Evolutionary conservation across 2,797 vertebrate species (phyloP).

Genomic region (Coregonus sp.): DNA sequence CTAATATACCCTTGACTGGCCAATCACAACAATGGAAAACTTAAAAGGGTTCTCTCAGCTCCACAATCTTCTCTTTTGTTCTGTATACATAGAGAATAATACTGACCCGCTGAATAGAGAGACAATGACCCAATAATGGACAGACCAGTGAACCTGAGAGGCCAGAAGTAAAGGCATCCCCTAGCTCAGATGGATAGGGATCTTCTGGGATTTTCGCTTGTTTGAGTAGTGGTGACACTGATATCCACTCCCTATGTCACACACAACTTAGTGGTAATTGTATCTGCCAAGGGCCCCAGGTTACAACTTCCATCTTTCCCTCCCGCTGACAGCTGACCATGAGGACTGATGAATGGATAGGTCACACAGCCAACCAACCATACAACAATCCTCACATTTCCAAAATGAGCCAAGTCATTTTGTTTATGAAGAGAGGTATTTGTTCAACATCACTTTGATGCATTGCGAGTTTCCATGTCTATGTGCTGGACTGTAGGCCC

Average conservation of each 20-base stretch:
- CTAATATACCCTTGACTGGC: neutral
- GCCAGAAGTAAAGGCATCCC: conserved; percentile 60
- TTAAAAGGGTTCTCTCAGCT: conserved; percentile 16
- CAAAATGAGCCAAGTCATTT: neutral
- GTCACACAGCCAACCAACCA: conserved; percentile 46
- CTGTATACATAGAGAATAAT: conserved; percentile 53
- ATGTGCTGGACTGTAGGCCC: neutral
- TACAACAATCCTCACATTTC: conserved; percentile 44
- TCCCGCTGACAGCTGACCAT: conserved; percentile 71
- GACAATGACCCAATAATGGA: conserved; percentile 61
- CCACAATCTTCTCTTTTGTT: neutral
- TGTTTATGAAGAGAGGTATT: conserved; percentile 26
- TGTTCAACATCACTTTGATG: neutral
- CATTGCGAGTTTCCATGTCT: neutral
- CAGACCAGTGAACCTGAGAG: conserved; percentile 63
- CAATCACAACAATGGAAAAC: conserved; percentile 13
- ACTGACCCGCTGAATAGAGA: conserved; percentile 39
- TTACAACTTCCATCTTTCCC: conserved; percentile 65
- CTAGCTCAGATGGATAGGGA: conserved; percentile 50
- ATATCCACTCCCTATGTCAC: conserved; percentile 64
- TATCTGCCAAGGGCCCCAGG: conserved; percentile 58
- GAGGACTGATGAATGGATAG: conserved; percentile 64
- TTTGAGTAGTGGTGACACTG: conserved; percentile 65
- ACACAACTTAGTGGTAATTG: conserved; percentile 66
- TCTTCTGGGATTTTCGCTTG: conserved; percentile 52